Evolutionary conservation across 2,113 vertebrate genomes (phyloP).

Genomic region (Melanerpes aurifrons): DNA sequence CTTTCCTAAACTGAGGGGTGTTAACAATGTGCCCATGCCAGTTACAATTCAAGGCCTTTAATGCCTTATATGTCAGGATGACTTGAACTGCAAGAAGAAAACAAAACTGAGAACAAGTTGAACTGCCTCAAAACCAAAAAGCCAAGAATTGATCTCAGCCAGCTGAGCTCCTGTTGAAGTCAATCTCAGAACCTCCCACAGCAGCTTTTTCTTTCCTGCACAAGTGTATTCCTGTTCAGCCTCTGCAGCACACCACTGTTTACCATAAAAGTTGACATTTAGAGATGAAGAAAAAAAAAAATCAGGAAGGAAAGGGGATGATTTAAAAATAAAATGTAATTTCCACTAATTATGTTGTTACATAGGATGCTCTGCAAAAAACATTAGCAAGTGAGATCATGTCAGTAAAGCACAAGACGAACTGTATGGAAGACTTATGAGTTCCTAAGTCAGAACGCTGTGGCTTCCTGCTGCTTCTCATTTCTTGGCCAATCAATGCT

Average conservation of each 20-base stretch:
- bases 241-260: constrained; percentile 43
- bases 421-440: constrained; percentile 18
- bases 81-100: background rate
- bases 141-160: background rate
- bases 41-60: constrained; percentile 3
- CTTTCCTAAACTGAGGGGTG: no score
- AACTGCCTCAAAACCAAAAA: background rate
- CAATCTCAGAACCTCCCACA: background rate
- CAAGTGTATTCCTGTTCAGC: constrained; percentile 6
- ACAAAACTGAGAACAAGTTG: background rate
- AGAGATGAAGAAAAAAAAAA: constrained; percentile 44
- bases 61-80: background rate
- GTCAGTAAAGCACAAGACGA: constrained; percentile 48
- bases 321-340: constrained; percentile 75
- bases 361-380: constrained; percentile 65
- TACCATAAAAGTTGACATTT: constrained; percentile 68
- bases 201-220: constrained; percentile 6
- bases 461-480: constrained; percentile 64
- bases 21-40: background rate
- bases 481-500: constrained; percentile 57
- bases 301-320: constrained; percentile 72
- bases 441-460: constrained; percentile 51
- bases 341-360: constrained; percentile 72
- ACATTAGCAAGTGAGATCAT: constrained; percentile 71
- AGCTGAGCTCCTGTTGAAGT: background rate